Evolutionary conservation across 2,113 vertebrate genomes (phyloP), one percentile per base, ranked within the genome.

Genomic region (Scytalopus superciliaris): DNA sequence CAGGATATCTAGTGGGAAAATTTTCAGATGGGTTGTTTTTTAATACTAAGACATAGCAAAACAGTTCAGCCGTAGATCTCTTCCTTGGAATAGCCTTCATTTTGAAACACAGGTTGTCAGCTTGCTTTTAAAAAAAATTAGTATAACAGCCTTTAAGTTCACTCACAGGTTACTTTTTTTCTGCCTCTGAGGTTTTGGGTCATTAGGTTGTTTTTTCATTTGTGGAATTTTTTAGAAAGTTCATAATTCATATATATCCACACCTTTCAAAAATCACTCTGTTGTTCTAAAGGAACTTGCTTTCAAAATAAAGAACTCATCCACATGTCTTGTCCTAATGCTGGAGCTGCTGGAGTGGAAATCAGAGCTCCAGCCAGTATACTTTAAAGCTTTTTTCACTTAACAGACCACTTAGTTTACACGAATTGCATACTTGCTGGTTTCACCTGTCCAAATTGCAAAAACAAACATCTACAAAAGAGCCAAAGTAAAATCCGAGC

Each of bases 361-460:
- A 68, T 49, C 45, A 40, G 92, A 86, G 37, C 64, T 75, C 50
- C 62, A 95, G 94, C 59, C 93, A 92, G 90, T 84, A 78, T 37
- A 50, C 63, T 52, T 87, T 68, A 64, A 95, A 92, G 70, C 49
- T 72, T 91, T 78, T 94, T 90, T 86, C 78, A 89, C 67, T 91
- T 92, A 94, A 90, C 90, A 93, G 60, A 76, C 78, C 56, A 92
- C 68, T 79, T 77, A 76, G 96, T 95, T 93, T 86, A 96, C 79
- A 89, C 52, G 80, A 95, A 91, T 81, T 77, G 52, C 94, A 94
- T 76, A 84, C 73, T 93, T 92, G 64, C 52, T 74, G 86, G 52
- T 97, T 94, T 96, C 94, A 94, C 96, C 95, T 97, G 94, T 97
- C 94, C 87, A 95, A 96, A 97, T 77, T 96, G 67, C 73, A 96